Evolutionary conservation across 2,113 vertebrate species (phyloP).

Genomic region (Poeciliopsis retropinna): DNA sequence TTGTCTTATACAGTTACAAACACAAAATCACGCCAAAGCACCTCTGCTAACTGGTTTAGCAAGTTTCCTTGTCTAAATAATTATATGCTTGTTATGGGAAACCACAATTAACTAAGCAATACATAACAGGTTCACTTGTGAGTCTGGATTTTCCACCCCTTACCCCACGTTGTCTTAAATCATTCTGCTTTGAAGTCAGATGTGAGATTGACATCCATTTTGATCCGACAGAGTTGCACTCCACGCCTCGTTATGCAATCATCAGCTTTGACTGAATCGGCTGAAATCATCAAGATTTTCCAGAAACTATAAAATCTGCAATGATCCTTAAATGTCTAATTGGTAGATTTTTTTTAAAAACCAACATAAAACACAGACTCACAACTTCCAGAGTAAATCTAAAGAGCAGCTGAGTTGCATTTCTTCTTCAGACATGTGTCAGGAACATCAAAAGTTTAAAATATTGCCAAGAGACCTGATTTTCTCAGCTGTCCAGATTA

Average conservation of each 20-base stretch:
- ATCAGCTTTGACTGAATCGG: neutral
- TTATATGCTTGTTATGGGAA: too few relatives aligned
- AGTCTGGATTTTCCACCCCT: too few relatives aligned
- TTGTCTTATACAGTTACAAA: too few relatives aligned
- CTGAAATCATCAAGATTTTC: too few relatives aligned
- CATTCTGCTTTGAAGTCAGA: neutral
- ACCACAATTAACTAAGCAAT: too few relatives aligned
- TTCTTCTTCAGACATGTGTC: neutral
- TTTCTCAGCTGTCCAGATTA: neutral
- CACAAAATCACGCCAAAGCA: too few relatives aligned
- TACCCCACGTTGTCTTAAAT: too few relatives aligned
- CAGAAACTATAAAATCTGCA: neutral
- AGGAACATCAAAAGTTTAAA: neutral
- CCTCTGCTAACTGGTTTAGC: too few relatives aligned
- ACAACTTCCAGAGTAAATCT: neutral
- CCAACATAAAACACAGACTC: neutral
- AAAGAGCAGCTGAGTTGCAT: neutral
- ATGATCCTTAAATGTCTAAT: neutral
- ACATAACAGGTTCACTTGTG: too few relatives aligned
- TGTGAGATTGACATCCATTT: neutral
- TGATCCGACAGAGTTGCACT: neutral
- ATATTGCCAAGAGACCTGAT: neutral
- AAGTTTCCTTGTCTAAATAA: too few relatives aligned
- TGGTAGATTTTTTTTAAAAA: too few relatives aligned
- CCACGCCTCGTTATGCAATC: neutral